Evolutionary conservation across 1,140 invertebrate species (phyloP).

Genomic region (Papilio xuthus): DNA sequence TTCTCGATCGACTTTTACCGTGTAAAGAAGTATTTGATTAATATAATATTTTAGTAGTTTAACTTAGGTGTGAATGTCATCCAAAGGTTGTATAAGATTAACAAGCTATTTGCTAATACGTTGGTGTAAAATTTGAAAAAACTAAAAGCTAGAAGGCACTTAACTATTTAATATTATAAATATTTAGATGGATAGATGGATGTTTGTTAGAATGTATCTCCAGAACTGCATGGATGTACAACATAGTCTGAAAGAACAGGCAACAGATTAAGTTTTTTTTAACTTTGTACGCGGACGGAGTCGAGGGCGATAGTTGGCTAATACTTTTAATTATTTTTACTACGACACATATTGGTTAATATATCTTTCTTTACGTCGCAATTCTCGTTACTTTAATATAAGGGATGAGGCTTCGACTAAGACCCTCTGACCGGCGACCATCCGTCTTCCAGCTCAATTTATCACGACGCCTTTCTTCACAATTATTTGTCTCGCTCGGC

Average conservation of each 20-base stretch:
- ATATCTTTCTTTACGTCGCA: not conserved
- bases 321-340: too few species aligned
- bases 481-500: not conserved
- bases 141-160: too few species aligned
- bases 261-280: too few species aligned
- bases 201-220: too few species aligned
- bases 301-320: too few species aligned
- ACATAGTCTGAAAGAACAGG: too few species aligned
- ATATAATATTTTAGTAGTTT: not conserved
- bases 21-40: not conserved
- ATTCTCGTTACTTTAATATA: not conserved
- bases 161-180: too few species aligned
- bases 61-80: conserved; percentile 1
- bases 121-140: too few species aligned
- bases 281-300: too few species aligned
- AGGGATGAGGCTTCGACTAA: not conserved
- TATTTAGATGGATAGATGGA: too few species aligned
- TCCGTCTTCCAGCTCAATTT: not conserved
- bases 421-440: not conserved
- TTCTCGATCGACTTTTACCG: not conserved
- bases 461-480: not conserved
- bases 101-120: not conserved
- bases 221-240: too few species aligned
- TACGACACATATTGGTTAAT: too few species aligned
- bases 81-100: not conserved